Conservation (phyloP, 2,888 invertebrate genomes). For the Tipula unca region DNA sequence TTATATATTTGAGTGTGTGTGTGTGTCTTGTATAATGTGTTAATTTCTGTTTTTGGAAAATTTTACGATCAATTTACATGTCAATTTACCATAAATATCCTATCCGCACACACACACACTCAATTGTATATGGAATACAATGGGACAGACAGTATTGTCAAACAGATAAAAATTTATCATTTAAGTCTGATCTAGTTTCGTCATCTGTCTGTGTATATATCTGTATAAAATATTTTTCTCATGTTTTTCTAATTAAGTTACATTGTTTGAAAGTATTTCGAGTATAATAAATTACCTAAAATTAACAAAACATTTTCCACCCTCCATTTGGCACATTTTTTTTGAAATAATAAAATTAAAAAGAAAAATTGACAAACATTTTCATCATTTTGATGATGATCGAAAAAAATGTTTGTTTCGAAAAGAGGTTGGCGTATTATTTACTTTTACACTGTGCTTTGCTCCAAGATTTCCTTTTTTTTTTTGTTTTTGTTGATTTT, state of each 20-base stretch:
- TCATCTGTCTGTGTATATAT: not conserved
- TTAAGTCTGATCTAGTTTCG: not conserved
- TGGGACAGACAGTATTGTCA: not conserved
- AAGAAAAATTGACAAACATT: not conserved
- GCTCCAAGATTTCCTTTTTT: not conserved
- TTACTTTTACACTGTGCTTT: not conserved
- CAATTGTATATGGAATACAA: not conserved
- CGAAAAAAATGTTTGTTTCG: not conserved
- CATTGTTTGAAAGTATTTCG: not conserved
- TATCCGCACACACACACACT: not conserved
- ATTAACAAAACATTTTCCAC: slow-evolving; percentile 14
- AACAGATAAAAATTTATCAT: not conserved
- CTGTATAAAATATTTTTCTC: not conserved
- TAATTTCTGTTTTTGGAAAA: not conserved
- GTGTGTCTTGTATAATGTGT: not conserved
- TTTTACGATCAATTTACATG: slow-evolving; percentile 14
- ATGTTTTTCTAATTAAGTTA: slow-evolving; percentile 14
- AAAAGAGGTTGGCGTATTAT: not conserved
- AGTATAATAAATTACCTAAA: not conserved
- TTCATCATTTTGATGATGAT: not conserved
- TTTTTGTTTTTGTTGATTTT: not conserved
- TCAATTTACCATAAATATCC: not conserved
- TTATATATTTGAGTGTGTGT: no score
- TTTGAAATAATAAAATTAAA: not conserved
- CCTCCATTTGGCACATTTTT: not conserved